Evolutionary conservation across 2,113 vertebrate species (phyloP), one percentile per base, ranked within the genome.

Genomic region (Rhea pennata): DNA sequence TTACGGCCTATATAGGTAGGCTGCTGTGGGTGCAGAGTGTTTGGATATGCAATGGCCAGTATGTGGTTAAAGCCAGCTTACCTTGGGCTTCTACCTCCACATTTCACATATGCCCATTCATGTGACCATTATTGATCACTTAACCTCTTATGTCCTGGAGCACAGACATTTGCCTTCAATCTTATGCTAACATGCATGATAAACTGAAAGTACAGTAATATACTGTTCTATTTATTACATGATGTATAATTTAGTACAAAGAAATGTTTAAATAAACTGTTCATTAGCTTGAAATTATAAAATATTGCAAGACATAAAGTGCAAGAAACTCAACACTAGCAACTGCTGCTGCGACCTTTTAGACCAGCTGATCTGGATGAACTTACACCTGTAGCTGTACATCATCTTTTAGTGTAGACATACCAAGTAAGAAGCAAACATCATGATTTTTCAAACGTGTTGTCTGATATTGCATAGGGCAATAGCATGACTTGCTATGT

Each of bases 321-420:
- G 66, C 71, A 97, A 95, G 97, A 98, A 98, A 98, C 84, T 89
- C 93, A 96, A 98, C 97, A 96, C 97, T 93, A 88, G 62, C 67
- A 97, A 81, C 70, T 92, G 91, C 24, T 76, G 48, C 93, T 83
- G 51, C 81, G 98, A 97, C 98, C 98, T 98, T 98, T 98, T 67
- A 86, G 96, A 97, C 76, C 66, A 91, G 94, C 96, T 98, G 96
- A 96, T 95, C 90, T 90, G 84, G 87, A 90, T 62, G 91, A 90
- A 90, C 86, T 95, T 88, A 95, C 97, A 98, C 95, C 97, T 98
- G 98, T 86, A 96, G 97, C 95, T 97, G 90, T 94, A 92, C 44
- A 86, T 97, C 97, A 98, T 96, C 84, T 79, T 91, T 95, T 89
- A 90, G 72, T 4, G 24, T 22, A 89, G 91, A 64, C 48, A 83